phyloP scores from a whole-genome alignment of 2,888 invertebrate genomes.

The Tenthredo livida region DNA sequence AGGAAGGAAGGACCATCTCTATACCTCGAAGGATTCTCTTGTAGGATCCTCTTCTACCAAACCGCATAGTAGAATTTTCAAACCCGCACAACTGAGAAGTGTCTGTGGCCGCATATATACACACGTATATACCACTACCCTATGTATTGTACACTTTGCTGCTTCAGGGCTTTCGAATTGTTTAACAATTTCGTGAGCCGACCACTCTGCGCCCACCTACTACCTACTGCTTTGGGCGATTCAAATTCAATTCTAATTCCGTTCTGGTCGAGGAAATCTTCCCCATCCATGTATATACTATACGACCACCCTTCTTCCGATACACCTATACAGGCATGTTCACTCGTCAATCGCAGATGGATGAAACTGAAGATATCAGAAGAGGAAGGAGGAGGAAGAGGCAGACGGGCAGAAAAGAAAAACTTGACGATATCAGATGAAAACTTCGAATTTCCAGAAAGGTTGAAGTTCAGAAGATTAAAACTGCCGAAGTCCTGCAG shows the following conservation, averaged over 20 bases:
- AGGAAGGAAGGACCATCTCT: background rate
- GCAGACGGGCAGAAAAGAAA: too few relatives aligned
- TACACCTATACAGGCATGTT: background rate
- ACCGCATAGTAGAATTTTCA: slow-evolving; percentile 26
- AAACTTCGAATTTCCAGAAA: too few relatives aligned
- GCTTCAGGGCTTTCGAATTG: slow-evolving; percentile 25
- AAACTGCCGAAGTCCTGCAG: too few relatives aligned
- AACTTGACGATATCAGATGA: too few relatives aligned
- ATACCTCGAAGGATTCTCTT: background rate
- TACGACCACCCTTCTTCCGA: background rate
- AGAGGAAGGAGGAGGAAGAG: too few relatives aligned
- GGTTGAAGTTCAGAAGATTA: too few relatives aligned
- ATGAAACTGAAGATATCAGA: too few relatives aligned
- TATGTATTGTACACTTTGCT: background rate
- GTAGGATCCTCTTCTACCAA: background rate
- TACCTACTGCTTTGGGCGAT: background rate
- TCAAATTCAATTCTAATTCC: slow-evolving; percentile 44
- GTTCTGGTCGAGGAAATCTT: background rate
- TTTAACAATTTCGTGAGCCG: slow-evolving; percentile 37
- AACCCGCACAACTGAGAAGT: slow-evolving; percentile 18
- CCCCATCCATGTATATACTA: background rate
- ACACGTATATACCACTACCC: background rate
- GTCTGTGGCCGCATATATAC: background rate
- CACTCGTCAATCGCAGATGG: too few relatives aligned
- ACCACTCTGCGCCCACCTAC: too few relatives aligned